Evolutionary conservation across 2,113 vertebrate species (phyloP), one percentile per base, ranked within the genome.

Genomic region (Hepsetus odoe): DNA sequence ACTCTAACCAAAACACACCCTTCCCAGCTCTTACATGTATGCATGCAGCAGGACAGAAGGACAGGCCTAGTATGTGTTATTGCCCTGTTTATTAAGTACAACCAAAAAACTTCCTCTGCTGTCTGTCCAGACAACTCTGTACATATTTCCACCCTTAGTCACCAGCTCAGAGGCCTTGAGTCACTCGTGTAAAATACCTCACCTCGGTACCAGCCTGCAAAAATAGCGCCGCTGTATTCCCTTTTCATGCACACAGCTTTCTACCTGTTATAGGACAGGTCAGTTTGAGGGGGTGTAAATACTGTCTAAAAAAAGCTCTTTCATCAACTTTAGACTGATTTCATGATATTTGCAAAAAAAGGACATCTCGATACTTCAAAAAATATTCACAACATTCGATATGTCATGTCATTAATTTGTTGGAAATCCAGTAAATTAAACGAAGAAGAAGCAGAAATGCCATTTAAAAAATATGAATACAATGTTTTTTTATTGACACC

Each of bases 141-240:
- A 55, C 28, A 66, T 49, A 68, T 44, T 55, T 72, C 55, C 12
- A 67, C n/a, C 68, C 58, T 53, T 55, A 72, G 64, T 61, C 76
- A 62, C 30, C 58, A 64, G 24, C 68, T 79, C 69, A 79, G 49
- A 35, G 56, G 72, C 33, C 75, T 80, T 74, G 72, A 66, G 35
- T 51, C 13, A 64, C 24, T 40, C 35, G 35, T 74, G 64, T 18
- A 42, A 82, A 82, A 64, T 69, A 33, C 49, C 38, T 26, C 62
- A 61, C 44, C 5, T 73, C 51, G 16, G 24, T 51, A 58, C 46
- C 26, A 66, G 58, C 46, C 26, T 42, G 55, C 53, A 40, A 18
- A 67, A 44, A 67, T 28, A 56, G 32, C 35, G 44, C 61, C 24
- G 18, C 3, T 72, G 3, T 68, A 59, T 22, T 65, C 7, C 0